Evolutionary conservation across 2,113 vertebrate species (phyloP).

Genomic region (Crotophaga sulcirostris): DNA sequence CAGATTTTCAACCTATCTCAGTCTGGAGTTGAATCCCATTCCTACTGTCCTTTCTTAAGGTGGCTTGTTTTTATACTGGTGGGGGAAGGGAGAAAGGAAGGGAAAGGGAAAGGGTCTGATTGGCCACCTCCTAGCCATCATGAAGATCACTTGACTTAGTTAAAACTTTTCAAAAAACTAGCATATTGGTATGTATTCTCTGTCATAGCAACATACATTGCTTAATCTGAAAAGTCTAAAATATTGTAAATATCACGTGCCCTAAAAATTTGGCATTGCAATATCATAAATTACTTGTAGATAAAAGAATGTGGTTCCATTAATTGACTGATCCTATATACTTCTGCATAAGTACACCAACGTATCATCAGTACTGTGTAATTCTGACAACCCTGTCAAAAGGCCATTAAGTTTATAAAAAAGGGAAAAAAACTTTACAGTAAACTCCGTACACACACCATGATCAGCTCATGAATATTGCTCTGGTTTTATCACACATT

Average conservation of each 20-base stretch:
- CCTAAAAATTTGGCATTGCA: not conserved
- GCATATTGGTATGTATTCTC: not conserved
- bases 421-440: not conserved
- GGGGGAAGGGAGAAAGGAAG: not conserved
- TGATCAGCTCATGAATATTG: not conserved
- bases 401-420: not conserved
- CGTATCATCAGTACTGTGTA: too few species aligned
- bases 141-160: not conserved
- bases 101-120: not conserved
- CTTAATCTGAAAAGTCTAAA: not conserved
- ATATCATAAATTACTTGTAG: not conserved
- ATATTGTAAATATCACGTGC: not conserved
- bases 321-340: not conserved
- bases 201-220: not conserved
- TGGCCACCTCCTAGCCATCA: not conserved
- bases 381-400: not conserved
- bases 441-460: not conserved
- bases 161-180: not conserved
- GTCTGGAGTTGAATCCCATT: not conserved
- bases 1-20: not conserved
- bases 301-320: not conserved
- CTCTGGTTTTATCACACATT: rapidly evolving
- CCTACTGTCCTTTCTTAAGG: not conserved
- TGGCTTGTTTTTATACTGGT: not conserved
- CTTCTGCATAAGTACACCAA: not conserved